These are phyloP conservation scores for Platanista minor DNA, from an alignment of 2,113 vertebrate genomes.

Conservation along the genomic window DNA sequence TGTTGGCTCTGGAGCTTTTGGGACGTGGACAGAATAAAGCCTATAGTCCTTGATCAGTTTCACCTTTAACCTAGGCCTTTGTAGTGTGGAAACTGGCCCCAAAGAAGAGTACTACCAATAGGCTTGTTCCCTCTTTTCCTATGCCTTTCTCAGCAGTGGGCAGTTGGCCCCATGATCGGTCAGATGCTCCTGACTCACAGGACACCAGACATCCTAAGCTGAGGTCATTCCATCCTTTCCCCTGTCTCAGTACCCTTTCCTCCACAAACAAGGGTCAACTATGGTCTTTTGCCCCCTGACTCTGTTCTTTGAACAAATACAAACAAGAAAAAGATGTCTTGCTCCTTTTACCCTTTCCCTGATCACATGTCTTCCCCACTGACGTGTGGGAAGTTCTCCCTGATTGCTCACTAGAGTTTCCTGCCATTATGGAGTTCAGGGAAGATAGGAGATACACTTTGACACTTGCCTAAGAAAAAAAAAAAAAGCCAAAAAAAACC, in stretches of 20 bases:
- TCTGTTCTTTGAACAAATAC: conserved; percentile 2
- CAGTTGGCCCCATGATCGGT: not conserved
- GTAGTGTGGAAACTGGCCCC: not conserved
- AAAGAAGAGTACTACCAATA: not conserved
- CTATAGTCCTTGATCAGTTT: not conserved
- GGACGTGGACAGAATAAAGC: not conserved
- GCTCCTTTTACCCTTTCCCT: not conserved
- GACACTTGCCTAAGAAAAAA: not conserved
- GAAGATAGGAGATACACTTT: not conserved
- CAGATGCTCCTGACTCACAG: conserved; percentile 65
- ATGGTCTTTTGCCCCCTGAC: not conserved
- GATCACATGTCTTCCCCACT: not conserved
- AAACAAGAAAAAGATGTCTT: not conserved
- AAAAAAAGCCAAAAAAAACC: not conserved
- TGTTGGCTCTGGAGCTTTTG: not conserved
- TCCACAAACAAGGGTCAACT: not conserved
- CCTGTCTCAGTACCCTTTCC: not conserved
- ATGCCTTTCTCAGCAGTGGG: not conserved
- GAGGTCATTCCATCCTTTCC: conserved; percentile 25
- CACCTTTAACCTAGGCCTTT: not conserved
- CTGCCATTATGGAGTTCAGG: conserved; percentile 48
- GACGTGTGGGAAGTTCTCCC: conserved; percentile 36
- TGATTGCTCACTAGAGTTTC: conserved; percentile 20
- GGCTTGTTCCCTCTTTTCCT: not conserved
- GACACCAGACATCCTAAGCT: not conserved